phyloP scores from a whole-genome alignment of 2,113 vertebrate species.

The Trinectes maculatus region DNA sequence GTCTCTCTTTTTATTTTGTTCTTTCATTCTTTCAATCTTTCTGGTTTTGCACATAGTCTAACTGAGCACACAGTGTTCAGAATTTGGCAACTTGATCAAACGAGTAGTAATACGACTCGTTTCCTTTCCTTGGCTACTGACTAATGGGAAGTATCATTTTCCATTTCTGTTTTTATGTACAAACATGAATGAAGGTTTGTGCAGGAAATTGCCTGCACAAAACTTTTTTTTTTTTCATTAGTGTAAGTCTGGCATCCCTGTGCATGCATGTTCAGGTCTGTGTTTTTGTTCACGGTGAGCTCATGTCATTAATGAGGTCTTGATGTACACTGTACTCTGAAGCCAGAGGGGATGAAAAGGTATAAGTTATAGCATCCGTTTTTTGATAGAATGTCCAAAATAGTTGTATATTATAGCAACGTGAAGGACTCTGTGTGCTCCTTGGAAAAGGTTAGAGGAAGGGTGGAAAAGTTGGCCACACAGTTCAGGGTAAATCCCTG shows the following conservation, averaged over 20 bases:
- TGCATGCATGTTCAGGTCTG: conserved; percentile 1
- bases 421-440: conserved; percentile 17
- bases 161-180: conserved; percentile 25
- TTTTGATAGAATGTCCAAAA: conserved; percentile 9
- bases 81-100: conserved; percentile 47
- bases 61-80: conserved; percentile 49
- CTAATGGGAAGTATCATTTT: conserved; percentile 51
- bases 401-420: conserved; percentile 42
- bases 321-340: neutral
- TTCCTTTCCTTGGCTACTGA: conserved; percentile 63
- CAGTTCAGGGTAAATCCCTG: conserved; percentile 30
- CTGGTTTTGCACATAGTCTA: conserved; percentile 43
- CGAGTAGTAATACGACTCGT: conserved; percentile 12
- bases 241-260: neutral
- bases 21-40: conserved; percentile 9
- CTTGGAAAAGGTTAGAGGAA: conserved; percentile 27
- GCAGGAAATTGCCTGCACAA: neutral
- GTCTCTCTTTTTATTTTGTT: neutral
- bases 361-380: neutral
- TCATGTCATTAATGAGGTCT: conserved; percentile 23
- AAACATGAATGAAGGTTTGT: conserved; percentile 24
- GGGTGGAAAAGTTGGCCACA: neutral
- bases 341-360: conserved; percentile 12
- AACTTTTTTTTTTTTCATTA: neutral
- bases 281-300: conserved; percentile 18